Evolutionary conservation across 53 echinoderm and acorn worm genomes (phyloP), one percentile per base, ranked within the genome.

Genomic region (Actinopyga echinites): DNA sequence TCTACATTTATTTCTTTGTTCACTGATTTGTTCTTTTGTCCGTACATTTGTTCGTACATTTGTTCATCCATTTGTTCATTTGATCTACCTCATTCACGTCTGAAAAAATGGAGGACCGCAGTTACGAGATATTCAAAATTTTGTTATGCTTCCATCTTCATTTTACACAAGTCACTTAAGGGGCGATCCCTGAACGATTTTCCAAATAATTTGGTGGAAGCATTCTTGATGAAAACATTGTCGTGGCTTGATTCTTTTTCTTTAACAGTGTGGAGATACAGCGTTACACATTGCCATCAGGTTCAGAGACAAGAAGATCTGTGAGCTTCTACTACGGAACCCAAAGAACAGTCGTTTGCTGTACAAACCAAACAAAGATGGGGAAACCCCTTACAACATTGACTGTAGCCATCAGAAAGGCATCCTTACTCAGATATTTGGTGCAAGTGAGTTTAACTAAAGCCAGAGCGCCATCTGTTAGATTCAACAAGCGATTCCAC

Each of bases 311-410:
- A 94, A 94, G 84, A 90, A 92, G 73, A 90, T 96, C n/a, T 94
- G 94, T 22, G 97, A 96, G 73, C 86, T 96, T 42, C 74, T 96
- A 29, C 86, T 96, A 21, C 87, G 97, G 17, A 96, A 96, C 65
- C 97, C 97, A 65, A 96, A 96, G 84, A 94, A 96, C 81, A 94
- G 97, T 29, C 85, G 97, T 34, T 89, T 96, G n/a, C 83, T 96
- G 31, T 96, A 96, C 86, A 94, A 91, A 57, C 97, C 91, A 57
- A 96, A 96, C 83, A 87, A 90, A 75, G 97, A 95, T 62, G 97
- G 97, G 25, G 97, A 96, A 62, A 96, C 97, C 19, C 97, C 97
- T 8, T 96, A 96, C 86, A 96, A 96, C 87, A 96, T 96, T 61
- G 97, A 96, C 82, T 94, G 92, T 55, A 92, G 90, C 69, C 97